Evolutionary conservation across 2,113 vertebrate genomes (phyloP).

Genomic region (Burhinus bistriatus): DNA sequence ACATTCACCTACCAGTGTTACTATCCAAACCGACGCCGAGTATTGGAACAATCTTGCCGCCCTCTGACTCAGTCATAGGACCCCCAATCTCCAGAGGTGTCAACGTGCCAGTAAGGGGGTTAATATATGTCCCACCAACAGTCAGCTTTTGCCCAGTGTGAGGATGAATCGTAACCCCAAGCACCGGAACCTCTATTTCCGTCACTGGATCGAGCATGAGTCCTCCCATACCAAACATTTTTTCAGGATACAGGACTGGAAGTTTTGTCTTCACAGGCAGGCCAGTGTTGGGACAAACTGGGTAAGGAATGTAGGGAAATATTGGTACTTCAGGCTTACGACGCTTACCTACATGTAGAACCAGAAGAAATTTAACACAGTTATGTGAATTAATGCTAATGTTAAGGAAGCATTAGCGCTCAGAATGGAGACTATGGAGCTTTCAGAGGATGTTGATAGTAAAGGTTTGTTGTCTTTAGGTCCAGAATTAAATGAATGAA

Average conservation of each 20-base stretch:
- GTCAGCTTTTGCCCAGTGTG: constrained; percentile 79
- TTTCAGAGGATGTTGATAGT: neutral
- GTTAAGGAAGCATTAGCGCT: neutral
- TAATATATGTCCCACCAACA: constrained; percentile 79
- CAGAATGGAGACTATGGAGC: neutral
- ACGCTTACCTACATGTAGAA: constrained; percentile 63
- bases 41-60: constrained; percentile 76
- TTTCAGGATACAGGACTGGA: constrained; percentile 71
- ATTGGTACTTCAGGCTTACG: constrained; percentile 73
- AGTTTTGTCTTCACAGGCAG: constrained; percentile 66
- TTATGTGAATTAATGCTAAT: neutral
- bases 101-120: constrained; percentile 78
- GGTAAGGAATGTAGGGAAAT: constrained; percentile 83
- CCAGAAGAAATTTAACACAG: neutral
- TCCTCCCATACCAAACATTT: constrained; percentile 73
- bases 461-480: neutral
- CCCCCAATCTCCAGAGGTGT: constrained; percentile 83
- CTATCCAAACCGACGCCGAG: constrained; percentile 79
- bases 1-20: constrained; percentile 75
- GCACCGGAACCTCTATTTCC: constrained; percentile 83
- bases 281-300: constrained; percentile 67
- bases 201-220: constrained; percentile 82
- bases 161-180: constrained; percentile 86
- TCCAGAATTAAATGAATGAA: neutral
- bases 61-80: constrained; percentile 79